Conservation (phyloP, 2,113 vertebrate species). For the Euleptes europaea region DNA sequence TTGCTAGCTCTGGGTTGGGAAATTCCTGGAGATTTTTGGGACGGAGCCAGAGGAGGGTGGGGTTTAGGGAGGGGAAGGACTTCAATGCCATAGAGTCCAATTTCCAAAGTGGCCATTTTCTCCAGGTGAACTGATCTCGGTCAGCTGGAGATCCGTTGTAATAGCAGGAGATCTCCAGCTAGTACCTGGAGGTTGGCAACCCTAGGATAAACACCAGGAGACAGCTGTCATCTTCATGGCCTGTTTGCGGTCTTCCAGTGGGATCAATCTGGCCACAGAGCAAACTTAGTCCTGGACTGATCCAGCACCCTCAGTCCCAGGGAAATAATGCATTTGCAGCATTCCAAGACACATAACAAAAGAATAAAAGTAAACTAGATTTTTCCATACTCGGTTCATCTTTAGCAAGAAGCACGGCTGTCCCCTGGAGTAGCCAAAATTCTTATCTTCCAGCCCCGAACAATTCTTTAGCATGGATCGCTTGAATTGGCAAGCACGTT, state of each 20-base stretch:
- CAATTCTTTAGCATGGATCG: constrained; percentile 89
- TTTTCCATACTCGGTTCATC: constrained; percentile 90
- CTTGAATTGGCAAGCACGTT: constrained; percentile 93
- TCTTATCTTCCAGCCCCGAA: constrained; percentile 86
- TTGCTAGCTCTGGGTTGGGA: no score
- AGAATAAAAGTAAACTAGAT: rapidly evolving
- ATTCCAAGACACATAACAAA: neutral
- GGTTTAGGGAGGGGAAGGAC: no score
- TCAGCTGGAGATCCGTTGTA: no score
- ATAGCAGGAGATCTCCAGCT: no score
- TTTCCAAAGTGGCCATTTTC: no score
- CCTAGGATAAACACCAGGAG: neutral
- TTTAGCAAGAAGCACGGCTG: constrained; percentile 92
- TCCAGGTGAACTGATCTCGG: no score
- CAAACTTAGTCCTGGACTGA: neutral
- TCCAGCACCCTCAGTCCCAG: neutral
- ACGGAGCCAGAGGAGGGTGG: no score
- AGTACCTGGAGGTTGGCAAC: no score
- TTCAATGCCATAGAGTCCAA: no score
- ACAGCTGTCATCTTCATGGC: neutral
- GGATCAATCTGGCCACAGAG: neutral
- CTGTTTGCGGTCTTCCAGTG: neutral
- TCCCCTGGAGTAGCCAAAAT: constrained; percentile 90
- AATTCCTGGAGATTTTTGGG: no score
- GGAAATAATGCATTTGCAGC: neutral